Conservation (phyloP, 2,797 vertebrate genomes). For the Eulemur coronatus region DNA sequence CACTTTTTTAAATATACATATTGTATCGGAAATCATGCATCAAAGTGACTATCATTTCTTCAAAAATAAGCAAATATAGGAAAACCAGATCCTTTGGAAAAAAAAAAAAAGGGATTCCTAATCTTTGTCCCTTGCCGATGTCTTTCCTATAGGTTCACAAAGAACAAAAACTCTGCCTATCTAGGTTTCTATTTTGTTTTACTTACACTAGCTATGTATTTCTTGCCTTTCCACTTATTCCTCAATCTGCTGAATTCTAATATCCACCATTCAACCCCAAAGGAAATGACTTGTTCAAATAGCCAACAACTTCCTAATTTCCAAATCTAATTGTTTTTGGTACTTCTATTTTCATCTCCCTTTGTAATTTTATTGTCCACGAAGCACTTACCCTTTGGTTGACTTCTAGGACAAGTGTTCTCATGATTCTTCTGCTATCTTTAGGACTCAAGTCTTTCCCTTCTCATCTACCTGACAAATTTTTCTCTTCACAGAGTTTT, state of each 20-base stretch:
- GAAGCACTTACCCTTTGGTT: neutral
- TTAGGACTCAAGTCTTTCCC: neutral
- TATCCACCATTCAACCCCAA: neutral
- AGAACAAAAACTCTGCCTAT: neutral
- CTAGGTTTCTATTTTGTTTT: neutral
- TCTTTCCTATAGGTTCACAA: neutral
- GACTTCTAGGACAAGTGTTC: neutral
- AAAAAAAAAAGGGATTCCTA: too few relatives aligned
- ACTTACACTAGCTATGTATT: neutral
- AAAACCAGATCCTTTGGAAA: too few relatives aligned
- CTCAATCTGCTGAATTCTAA: neutral
- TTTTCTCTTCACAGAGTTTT: neutral
- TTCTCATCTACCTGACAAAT: constrained; percentile 16
- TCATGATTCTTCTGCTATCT: neutral
- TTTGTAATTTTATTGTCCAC: neutral
- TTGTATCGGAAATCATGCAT: too few relatives aligned
- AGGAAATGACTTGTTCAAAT: neutral
- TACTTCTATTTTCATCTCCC: neutral
- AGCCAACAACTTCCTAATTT: neutral
- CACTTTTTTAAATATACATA: neutral
- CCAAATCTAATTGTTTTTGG: neutral
- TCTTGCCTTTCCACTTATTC: neutral
- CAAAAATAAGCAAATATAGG: too few relatives aligned
- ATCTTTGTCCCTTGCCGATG: neutral
- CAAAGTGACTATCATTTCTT: too few relatives aligned